Conservation (phyloP, 1,140 invertebrate genomes). For the Plutomurus gul region DNA sequence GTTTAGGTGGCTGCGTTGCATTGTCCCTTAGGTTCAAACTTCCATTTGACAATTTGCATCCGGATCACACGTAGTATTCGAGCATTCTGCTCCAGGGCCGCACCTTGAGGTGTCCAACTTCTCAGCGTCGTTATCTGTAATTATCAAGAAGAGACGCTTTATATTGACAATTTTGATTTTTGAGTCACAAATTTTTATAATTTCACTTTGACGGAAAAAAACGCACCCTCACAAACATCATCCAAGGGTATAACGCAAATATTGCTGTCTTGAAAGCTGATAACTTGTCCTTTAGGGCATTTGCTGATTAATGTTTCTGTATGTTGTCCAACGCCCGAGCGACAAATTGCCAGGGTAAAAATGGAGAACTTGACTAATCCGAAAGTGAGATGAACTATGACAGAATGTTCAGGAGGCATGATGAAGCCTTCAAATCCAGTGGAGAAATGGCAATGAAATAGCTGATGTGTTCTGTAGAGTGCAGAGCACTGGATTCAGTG, state of each 20-base stretch:
- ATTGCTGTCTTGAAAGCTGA: background rate
- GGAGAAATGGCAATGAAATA: background rate
- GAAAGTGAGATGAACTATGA: background rate
- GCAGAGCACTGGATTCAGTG: background rate
- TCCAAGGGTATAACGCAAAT: slow-evolving; percentile 41
- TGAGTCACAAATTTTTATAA: no score
- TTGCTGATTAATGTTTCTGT: no score
- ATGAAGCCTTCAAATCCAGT: background rate
- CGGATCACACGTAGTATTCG: background rate
- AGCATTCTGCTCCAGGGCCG: background rate
- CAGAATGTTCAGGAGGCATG: background rate
- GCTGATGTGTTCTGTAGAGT: background rate
- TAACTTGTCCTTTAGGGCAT: background rate
- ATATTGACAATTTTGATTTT: no score
- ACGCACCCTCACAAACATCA: slow-evolving; percentile 43
- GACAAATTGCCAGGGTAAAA: no score
- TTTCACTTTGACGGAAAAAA: no score
- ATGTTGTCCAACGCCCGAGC: no score
- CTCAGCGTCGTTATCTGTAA: background rate
- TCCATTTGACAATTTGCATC: background rate
- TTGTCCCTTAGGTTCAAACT: no score
- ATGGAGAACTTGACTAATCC: no score
- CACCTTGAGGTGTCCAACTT: background rate
- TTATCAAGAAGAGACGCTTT: no score
- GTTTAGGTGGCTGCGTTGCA: background rate